Conservation (phyloP, 2,113 vertebrate genomes). For the Urocynchramus pylzowi region DNA sequence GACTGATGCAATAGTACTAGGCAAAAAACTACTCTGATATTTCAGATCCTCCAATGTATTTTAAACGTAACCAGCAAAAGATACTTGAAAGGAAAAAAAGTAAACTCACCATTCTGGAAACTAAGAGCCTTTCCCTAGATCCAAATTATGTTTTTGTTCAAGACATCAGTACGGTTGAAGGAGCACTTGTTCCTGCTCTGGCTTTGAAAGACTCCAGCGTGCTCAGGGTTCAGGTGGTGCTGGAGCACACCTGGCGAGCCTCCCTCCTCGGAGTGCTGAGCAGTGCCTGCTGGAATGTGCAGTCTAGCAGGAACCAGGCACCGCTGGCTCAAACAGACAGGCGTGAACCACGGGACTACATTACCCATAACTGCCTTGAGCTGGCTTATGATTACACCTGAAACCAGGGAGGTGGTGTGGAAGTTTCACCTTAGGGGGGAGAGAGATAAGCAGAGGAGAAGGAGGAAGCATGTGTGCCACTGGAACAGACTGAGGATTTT, state of each 20-base stretch:
- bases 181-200: neutral
- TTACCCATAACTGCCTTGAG: conserved; percentile 63
- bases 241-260: neutral
- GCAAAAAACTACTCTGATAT: neutral
- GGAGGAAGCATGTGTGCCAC: neutral
- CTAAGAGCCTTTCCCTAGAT: neutral
- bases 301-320: conserved; percentile 27
- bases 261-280: neutral
- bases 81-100: neutral
- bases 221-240: neutral
- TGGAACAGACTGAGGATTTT: neutral
- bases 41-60: neutral
- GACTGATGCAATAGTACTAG: neutral
- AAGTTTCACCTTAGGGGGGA: conserved; percentile 57
- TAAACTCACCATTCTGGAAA: conserved; percentile 63
- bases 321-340: neutral
- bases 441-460: neutral
- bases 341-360: conserved; percentile 50
- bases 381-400: conserved; percentile 47
- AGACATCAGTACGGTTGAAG: neutral
- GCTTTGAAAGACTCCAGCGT: neutral
- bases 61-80: neutral
- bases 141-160: neutral
- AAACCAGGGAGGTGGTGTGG: conserved; percentile 54
- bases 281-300: conserved; percentile 53